These are phyloP conservation scores for Hiodon alosoides DNA, from an alignment of 2,113 vertebrate species.

Conservation along the genomic window DNA sequence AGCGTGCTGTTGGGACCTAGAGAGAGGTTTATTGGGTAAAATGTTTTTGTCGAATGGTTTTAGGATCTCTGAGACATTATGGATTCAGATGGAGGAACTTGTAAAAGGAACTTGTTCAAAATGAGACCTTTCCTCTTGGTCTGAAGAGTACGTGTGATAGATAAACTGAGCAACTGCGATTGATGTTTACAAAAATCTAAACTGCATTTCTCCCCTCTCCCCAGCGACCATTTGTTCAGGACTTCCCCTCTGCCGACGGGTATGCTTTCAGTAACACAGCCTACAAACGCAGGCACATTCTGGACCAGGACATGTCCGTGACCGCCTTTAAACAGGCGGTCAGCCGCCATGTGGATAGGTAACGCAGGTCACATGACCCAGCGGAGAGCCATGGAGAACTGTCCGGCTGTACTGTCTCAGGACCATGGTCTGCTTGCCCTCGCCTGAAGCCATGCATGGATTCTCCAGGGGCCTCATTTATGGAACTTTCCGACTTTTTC, in stretches of 20 bases:
- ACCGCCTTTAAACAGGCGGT: constrained; percentile 75
- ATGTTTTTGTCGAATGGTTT: no score
- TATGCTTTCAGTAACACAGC: constrained; percentile 63
- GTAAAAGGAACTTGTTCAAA: no score
- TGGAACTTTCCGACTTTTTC: no score
- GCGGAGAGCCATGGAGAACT: constrained; percentile 63
- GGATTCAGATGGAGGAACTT: no score
- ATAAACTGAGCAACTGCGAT: not conserved
- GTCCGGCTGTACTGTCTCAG: constrained; percentile 40
- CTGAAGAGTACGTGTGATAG: not conserved
- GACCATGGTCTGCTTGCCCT: no score
- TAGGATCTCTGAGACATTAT: no score
- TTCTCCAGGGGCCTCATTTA: no score
- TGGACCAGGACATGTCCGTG: constrained; percentile 71
- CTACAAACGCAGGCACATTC: constrained; percentile 64
- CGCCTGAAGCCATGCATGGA: no score
- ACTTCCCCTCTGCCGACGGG: constrained; percentile 64
- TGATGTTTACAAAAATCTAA: not conserved
- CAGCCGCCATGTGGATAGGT: constrained; percentile 77
- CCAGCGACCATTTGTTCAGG: constrained; percentile 60
- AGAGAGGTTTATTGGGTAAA: no score
- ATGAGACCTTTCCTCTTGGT: no score
- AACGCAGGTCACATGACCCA: constrained; percentile 44
- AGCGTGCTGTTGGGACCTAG: no score
- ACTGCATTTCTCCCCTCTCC: constrained; percentile 35